Conservation (phyloP, 2,797 vertebrate species). For the Pristis pectinata region DNA sequence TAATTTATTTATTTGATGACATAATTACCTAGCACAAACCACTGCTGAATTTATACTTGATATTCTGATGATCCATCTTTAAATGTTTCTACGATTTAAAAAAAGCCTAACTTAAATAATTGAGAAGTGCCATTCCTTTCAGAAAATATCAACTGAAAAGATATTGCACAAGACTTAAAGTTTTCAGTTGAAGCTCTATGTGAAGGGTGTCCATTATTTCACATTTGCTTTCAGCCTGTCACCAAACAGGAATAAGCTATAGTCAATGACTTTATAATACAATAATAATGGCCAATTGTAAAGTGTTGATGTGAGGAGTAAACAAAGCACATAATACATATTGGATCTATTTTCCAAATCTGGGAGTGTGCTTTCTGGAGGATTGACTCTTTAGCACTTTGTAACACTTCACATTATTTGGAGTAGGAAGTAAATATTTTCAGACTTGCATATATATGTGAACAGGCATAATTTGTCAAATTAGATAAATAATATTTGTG, state of each 20-base stretch:
- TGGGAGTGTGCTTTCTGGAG: background rate
- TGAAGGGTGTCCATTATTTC: background rate
- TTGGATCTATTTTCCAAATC: background rate
- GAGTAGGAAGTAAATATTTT: background rate
- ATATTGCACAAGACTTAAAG: background rate
- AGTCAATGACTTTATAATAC: background rate
- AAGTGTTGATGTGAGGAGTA: background rate
- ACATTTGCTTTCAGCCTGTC: background rate
- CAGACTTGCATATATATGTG: background rate
- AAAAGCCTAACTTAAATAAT: no score
- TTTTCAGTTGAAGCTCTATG: background rate
- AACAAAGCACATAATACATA: background rate
- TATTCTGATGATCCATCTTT: background rate
- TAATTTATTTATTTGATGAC: background rate
- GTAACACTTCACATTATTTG: background rate
- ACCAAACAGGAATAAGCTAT: background rate
- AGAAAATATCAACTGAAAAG: background rate
- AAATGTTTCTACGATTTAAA: no score
- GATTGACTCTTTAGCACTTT: background rate
- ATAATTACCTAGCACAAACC: background rate
- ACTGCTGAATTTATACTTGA: background rate
- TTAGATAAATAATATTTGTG: background rate
- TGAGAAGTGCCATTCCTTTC: background rate
- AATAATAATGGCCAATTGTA: background rate
- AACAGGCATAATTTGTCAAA: background rate